Conservation (phyloP, 2,888 invertebrate species). For the Druceiella hillmani region DNA sequence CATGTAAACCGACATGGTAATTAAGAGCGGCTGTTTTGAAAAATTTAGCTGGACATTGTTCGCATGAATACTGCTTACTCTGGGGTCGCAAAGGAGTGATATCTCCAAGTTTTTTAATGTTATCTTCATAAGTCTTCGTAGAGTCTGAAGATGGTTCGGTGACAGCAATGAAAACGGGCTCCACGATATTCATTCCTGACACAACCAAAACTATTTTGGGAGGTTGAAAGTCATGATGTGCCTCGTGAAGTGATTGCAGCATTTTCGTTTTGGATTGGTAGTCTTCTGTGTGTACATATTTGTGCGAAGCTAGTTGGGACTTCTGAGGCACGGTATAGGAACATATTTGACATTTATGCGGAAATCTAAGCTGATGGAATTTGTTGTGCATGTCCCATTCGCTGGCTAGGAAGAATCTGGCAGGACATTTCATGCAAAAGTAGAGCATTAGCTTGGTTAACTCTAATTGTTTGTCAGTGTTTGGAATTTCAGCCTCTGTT, state of each 20-base stretch:
- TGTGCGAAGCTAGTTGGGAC: conserved; percentile 62
- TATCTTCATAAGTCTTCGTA: conserved; percentile 31
- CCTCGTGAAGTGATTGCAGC: conserved; percentile 58
- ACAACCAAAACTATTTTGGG: conserved; percentile 51
- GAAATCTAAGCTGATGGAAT: conserved; percentile 59
- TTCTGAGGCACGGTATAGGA: conserved; percentile 71
- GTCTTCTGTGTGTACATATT: conserved; percentile 67
- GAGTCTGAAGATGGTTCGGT: conserved; percentile 28
- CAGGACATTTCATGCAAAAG: conserved; percentile 79
- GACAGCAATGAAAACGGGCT: conserved; percentile 16
- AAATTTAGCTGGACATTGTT: conserved; percentile 68
- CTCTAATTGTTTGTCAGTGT: conserved; percentile 39
- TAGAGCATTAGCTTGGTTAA: no score
- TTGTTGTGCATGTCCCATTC: conserved; percentile 69
- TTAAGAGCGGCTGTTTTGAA: conserved; percentile 64
- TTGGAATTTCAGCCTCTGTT: conserved; percentile 30
- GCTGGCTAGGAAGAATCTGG: conserved; percentile 70
- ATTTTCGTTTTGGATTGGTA: conserved; percentile 73
- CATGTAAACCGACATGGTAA: conserved; percentile 64
- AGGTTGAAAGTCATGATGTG: conserved; percentile 58
- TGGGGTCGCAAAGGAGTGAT: no score
- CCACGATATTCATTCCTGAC: conserved; percentile 30
- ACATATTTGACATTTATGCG: conserved; percentile 69
- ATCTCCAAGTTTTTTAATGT: conserved; percentile 9
- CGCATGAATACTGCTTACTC: conserved; percentile 50